A percentile compares a stretch with the other conserved stretches of the same genome.
phyloP scores from a whole-genome alignment of 2,113 vertebrate genomes.

The Aleadryas rufinucha region DNA sequence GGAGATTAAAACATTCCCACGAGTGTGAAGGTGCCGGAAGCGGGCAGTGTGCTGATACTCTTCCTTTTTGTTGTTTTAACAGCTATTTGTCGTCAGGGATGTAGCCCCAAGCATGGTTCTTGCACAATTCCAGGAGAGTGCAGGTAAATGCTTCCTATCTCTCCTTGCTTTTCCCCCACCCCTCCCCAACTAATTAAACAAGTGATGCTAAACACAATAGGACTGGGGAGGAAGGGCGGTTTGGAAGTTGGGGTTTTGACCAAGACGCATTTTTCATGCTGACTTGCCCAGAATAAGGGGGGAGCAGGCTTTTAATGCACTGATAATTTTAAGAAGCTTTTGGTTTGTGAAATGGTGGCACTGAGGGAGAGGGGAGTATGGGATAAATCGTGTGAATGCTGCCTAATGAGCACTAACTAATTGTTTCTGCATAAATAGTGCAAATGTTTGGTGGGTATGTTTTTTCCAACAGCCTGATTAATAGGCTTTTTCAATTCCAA shows the following conservation, averaged over 20 bases:
- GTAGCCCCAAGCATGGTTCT: conserved; percentile 91
- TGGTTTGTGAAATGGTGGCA: neutral
- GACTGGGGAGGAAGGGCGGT: neutral
- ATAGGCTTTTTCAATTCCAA: conserved; percentile 40
- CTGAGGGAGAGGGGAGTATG: neutral
- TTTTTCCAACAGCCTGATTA: neutral
- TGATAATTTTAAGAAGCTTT: conserved; percentile 45
- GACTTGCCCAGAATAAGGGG: conserved; percentile 47
- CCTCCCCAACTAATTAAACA: neutral
- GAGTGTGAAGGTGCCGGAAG: neutral
- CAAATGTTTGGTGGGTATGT: neutral
- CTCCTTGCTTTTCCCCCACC: neutral
- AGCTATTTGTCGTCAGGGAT: conserved; percentile 98
- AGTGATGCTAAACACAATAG: neutral
- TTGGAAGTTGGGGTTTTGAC: conserved; percentile 19
- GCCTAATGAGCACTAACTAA: conserved; percentile 59
- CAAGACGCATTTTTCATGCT: conserved; percentile 64
- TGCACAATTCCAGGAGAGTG: conserved; percentile 93
- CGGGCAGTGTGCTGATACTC: conserved; percentile 8
- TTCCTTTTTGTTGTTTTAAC: conserved; percentile 25
- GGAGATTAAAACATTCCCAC: conserved; percentile 64
- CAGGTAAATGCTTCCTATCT: conserved; percentile 80
- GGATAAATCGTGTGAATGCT: conserved; percentile 18
- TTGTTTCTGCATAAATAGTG: conserved; percentile 55
- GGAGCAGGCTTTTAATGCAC: neutral